Percentiles rank a stretch among this genome's conserved stretches.
Conservation (phyloP, 2,797 vertebrate species). For the Coregonus suidteri region DNA sequence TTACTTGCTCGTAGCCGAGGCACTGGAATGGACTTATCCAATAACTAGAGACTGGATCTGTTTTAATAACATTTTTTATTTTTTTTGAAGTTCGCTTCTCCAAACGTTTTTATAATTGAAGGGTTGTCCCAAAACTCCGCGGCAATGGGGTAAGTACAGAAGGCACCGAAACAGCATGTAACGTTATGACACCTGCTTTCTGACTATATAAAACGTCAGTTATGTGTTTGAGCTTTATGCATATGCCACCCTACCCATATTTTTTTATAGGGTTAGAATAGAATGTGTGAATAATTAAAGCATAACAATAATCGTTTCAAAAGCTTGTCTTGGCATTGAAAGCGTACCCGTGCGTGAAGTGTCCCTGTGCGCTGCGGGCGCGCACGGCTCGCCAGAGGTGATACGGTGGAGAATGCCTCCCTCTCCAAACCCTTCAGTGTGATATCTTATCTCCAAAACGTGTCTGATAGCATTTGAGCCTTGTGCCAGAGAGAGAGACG, state of each 20-base stretch:
- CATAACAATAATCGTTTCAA: not conserved
- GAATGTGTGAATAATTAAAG: not conserved
- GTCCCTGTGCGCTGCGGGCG: not conserved
- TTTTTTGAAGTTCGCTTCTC: constrained; percentile 4
- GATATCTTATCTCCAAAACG: not conserved
- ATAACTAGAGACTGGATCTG: constrained; percentile 62
- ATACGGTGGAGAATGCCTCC: not conserved
- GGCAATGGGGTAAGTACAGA: constrained; percentile 78
- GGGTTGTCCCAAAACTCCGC: constrained; percentile 67
- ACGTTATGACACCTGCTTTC: constrained; percentile 53
- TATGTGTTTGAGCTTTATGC: not conserved
- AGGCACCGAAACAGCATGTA: constrained; percentile 33
- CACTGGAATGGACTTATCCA: constrained; percentile 59
- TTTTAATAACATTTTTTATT: constrained; percentile 14
- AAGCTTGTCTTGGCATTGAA: not conserved
- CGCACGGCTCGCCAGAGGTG: not conserved
- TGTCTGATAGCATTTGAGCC: not conserved
- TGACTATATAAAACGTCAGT: not conserved
- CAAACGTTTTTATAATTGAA: constrained; percentile 23
- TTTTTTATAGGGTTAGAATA: not conserved
- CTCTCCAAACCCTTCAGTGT: not conserved
- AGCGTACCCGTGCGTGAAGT: not conserved
- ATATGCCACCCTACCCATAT: not conserved
- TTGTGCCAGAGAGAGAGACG: not conserved
- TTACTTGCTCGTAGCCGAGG: constrained; percentile 53